Base-by-base conservation (phyloP, 2,113 vertebrate species). In the Loxodonta africana region DNA sequence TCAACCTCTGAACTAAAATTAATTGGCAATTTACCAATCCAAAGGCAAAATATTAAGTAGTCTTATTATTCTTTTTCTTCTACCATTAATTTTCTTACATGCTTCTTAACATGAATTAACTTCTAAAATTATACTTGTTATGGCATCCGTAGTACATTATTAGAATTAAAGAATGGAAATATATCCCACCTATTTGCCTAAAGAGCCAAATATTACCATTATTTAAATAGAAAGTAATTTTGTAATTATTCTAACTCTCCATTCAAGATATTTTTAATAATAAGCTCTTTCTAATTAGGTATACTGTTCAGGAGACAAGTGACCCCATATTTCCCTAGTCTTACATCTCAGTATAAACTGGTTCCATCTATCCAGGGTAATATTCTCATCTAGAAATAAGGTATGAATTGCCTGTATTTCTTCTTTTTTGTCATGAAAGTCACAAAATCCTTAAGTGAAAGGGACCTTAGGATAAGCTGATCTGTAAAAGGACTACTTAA, bases 371-470 rank as follows among this genome's bases (percentile, higher is more conserved):
- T 80, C 30, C 1, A 86, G 46, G 3, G 28, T 83, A 30, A 69
- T 53, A 92, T 57, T 74, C n/a, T 76, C 21, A 91, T 23, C 46
- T 94, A 83, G 30, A 48, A 78, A 73, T 67, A 95, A 88, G 78
- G 95, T 2, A 83, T 33, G 41, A 88, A 91, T 65, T 83, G 57
- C 20, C 53, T 91, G 8, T 48, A 65, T 91, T 83, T 60, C 46
- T n/a, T 60, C 48, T 46, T 78, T 46, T 90, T 69, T 37, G 26
- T 91, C 63, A 91, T 1, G 0, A 65, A 95, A 86, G 63, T 88
- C 88, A 97, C 46, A 95, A 77, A 97, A 84, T 83, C 51, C 73
- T 88, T 65, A 65, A 71, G 41, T 93, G 60, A 62, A 21, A 71
- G 44, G 69, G 51, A 76, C 30, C 65, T 91, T 69, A 77, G 23